Evolutionary conservation across 2,113 vertebrate species (phyloP).

Genomic region (Perca fluviatilis): DNA sequence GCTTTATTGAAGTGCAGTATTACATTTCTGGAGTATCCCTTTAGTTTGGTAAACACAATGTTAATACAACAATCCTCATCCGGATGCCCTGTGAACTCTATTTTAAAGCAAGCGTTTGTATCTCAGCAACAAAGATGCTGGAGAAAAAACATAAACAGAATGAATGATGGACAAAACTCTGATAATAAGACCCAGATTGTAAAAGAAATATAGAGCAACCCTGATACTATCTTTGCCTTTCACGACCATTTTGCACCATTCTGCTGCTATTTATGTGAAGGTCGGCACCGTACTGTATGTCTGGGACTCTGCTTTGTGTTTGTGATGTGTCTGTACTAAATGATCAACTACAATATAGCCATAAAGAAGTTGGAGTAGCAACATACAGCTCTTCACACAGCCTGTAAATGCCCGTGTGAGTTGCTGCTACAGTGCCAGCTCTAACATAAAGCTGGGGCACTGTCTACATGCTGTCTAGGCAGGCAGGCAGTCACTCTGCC

Average conservation of each 20-base stretch:
- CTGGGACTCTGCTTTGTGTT: not conserved
- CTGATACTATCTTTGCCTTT: not conserved
- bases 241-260: constrained; percentile 2
- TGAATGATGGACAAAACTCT: not conserved
- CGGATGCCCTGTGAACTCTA: not conserved
- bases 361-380: not conserved
- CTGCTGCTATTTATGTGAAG: constrained; percentile 4
- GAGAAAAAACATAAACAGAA: not conserved
- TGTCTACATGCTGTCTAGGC: constrained; percentile 39
- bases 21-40: not conserved
- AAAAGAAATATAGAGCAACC: not conserved
- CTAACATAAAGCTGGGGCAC: constrained; percentile 8
- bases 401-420: constrained; percentile 13
- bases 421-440: constrained; percentile 16
- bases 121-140: not conserved
- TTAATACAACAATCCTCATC: not conserved
- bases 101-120: not conserved
- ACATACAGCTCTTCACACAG: not conserved
- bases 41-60: not conserved
- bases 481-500: constrained; percentile 49
- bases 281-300: not conserved
- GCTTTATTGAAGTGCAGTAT: not conserved
- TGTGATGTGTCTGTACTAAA: not conserved
- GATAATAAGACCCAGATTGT: not conserved
- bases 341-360: not conserved